Percentiles rank a stretch among this genome's conserved stretches.
Conservation (phyloP, 2,888 invertebrate genomes). For the Agriopis leucophaearia region DNA sequence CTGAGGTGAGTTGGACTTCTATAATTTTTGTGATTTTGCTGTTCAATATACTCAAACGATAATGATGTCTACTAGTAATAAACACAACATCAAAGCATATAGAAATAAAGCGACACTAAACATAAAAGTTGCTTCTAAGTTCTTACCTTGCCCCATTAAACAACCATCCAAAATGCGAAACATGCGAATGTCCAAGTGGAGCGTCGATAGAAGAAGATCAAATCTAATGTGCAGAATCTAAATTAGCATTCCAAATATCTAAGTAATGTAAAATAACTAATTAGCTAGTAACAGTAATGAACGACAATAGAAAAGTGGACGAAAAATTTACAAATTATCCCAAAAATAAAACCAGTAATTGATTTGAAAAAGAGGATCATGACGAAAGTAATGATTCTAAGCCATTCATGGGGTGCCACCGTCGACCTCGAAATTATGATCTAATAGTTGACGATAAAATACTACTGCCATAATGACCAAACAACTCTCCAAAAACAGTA, state of each 20-base stretch:
- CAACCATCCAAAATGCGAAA: conserved; percentile 55
- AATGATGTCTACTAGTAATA: conserved; percentile 19
- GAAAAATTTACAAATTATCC: conserved; percentile 73
- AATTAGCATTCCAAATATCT: conserved; percentile 76
- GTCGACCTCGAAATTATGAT: conserved; percentile 75
- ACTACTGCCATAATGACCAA: conserved; percentile 72
- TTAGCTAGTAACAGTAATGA: conserved; percentile 66
- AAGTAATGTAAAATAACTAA: conserved; percentile 64
- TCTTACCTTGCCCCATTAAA: conserved; percentile 59
- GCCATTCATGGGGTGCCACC: conserved; percentile 85
- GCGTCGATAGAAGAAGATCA: conserved; percentile 75
- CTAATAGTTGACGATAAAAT: conserved; percentile 67
- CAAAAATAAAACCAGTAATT: conserved; percentile 69
- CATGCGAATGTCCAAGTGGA: conserved; percentile 70
- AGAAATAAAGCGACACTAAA: conserved; percentile 49
- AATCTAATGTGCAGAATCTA: conserved; percentile 82
- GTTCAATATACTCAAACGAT: conserved; percentile 8
- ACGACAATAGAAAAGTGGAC: conserved; percentile 75
- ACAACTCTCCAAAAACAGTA: conserved; percentile 67
- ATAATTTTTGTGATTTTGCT: conserved; percentile 7
- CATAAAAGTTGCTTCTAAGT: conserved; percentile 54
- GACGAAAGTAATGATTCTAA: conserved; percentile 81
- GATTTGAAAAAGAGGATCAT: conserved; percentile 71
- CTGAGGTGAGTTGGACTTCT: conserved; percentile 8
- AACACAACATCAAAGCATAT: conserved; percentile 39